Evolutionary conservation across 2,113 vertebrate species (phyloP).

Genomic region (Toxotes jaculatrix): DNA sequence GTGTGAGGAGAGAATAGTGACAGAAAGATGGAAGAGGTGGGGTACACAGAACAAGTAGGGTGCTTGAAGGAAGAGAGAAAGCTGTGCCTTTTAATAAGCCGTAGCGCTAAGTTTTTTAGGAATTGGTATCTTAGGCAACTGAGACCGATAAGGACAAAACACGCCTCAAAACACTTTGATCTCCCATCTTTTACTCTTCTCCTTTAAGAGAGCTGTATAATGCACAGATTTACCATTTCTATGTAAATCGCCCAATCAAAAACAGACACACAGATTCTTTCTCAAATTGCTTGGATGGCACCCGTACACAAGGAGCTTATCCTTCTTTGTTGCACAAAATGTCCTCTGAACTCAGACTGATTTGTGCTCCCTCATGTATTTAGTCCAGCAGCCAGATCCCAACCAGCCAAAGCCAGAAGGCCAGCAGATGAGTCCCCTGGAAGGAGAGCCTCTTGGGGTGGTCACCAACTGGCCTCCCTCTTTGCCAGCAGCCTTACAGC

Average conservation of each 20-base stretch:
- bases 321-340: neutral
- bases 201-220: conserved; percentile 13
- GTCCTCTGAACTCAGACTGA: neutral
- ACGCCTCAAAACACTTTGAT: neutral
- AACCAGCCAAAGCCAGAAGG: conserved; percentile 96
- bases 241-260: neutral
- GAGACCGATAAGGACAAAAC: conserved; percentile 30
- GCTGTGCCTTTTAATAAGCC: conserved; percentile 10
- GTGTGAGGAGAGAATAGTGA: conserved; percentile 19
- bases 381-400: conserved; percentile 94
- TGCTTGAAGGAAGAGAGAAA: conserved; percentile 15
- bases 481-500: conserved; percentile 89
- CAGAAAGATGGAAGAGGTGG: conserved; percentile 2
- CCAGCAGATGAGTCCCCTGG: conserved; percentile 86
- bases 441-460: conserved; percentile 87
- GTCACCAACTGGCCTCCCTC: conserved; percentile 89
- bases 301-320: neutral
- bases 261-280: neutral
- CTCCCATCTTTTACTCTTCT: conserved; percentile 16
- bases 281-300: neutral
- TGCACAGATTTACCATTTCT: neutral
- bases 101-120: conserved; percentile 13
- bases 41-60: neutral
- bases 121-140: conserved; percentile 6
- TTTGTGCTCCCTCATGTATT: conserved; percentile 17